phyloP scores from a whole-genome alignment of 2,797 vertebrate species.

The Tarsius wallacei region DNA sequence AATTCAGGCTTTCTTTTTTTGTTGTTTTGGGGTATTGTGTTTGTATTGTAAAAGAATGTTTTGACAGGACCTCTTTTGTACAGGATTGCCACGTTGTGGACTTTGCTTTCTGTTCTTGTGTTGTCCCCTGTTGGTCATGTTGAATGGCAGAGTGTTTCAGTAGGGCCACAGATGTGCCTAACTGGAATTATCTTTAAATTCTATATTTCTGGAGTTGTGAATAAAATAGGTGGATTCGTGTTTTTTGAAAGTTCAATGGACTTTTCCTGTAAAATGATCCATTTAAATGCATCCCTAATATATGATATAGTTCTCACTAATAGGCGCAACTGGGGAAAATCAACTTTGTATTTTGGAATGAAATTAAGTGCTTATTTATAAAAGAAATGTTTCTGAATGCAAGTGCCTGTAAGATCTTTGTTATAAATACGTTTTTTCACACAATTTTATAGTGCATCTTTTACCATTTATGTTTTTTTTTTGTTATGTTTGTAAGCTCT shows the following conservation, averaged over 20 bases:
- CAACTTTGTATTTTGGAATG: conserved; percentile 85
- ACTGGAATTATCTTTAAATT: conserved; percentile 89
- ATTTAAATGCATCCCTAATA: conserved; percentile 87
- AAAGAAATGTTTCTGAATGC: conserved; percentile 82
- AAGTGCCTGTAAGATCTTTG: conserved; percentile 85
- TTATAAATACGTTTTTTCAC: conserved; percentile 79
- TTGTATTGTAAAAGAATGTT: conserved; percentile 67
- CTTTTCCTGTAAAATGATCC: conserved; percentile 82
- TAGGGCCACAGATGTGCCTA: conserved; percentile 88
- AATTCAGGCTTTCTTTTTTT: conserved; percentile 60
- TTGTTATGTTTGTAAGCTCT: conserved; percentile 82
- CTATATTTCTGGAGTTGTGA: conserved; percentile 89
- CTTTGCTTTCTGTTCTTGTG: neutral
- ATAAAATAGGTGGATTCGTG: conserved; percentile 86
- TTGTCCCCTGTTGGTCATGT: neutral
- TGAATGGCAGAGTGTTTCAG: conserved; percentile 35
- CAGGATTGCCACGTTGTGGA: conserved; percentile 54
- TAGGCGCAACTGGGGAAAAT: conserved; percentile 77
- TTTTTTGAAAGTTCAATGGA: conserved; percentile 79
- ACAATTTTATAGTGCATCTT: conserved; percentile 57
- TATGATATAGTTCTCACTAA: conserved; percentile 79
- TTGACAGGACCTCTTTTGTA: conserved; percentile 66
- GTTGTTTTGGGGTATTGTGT: conserved; percentile 63
- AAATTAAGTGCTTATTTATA: conserved; percentile 88
- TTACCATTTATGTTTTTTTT: conserved; percentile 68